Conservation (phyloP, 2,113 vertebrate genomes). For the Sapajus apella region DNA sequence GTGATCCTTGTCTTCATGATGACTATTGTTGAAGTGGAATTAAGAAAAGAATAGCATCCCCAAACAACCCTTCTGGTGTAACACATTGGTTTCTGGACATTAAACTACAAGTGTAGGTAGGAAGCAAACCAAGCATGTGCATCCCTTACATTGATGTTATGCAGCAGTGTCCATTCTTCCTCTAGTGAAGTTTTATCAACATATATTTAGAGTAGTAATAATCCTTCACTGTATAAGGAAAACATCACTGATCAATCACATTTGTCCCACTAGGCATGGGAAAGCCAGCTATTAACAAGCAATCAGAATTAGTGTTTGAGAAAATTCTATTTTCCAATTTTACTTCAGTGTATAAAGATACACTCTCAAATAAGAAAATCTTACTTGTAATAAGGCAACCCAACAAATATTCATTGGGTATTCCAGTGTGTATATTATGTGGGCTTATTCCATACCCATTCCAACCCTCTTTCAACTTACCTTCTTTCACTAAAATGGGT, state of each 20-base stretch:
- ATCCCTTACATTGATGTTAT: neutral
- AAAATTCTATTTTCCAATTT: constrained; percentile 2
- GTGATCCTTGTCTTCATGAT: neutral
- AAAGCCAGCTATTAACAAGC: neutral
- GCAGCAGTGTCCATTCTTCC: neutral
- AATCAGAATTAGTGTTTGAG: neutral
- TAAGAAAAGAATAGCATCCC: neutral
- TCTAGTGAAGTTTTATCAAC: neutral
- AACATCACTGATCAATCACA: neutral
- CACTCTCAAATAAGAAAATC: constrained; percentile 17
- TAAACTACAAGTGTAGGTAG: neutral
- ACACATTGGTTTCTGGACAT: neutral
- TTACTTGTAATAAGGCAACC: neutral
- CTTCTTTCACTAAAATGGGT: neutral
- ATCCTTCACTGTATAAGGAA: neutral
- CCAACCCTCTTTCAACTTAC: neutral
- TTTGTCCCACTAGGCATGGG: neutral
- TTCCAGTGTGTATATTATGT: neutral
- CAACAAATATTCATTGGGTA: neutral
- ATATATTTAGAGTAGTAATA: neutral
- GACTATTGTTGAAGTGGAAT: neutral
- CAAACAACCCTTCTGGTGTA: neutral
- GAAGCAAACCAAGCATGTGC: neutral
- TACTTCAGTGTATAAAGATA: neutral
- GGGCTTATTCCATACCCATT: neutral